A percentile compares a stretch with the other conserved stretches of the same genome.
Conservation (phyloP, 2,797 vertebrate genomes). For the Enteromius fasciolatus region DNA sequence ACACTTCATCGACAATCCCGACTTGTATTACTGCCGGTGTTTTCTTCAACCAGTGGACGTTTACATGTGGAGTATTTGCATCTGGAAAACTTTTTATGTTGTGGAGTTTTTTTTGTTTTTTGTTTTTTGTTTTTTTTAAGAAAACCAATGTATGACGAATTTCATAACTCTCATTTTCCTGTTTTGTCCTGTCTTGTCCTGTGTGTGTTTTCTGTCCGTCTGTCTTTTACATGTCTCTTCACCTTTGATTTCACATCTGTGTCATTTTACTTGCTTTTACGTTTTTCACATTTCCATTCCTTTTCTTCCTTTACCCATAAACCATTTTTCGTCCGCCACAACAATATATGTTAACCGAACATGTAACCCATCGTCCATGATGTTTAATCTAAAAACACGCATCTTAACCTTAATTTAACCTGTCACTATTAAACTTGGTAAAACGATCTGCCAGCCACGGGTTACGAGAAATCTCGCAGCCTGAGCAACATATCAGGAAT, state of each 20-base stretch:
- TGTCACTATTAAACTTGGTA: background rate
- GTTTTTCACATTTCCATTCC: conserved; percentile 11
- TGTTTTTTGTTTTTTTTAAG: too few species aligned
- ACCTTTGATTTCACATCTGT: conserved; percentile 55
- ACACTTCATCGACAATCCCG: conserved; percentile 51
- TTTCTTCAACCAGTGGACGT: conserved; percentile 74
- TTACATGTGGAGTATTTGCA: conserved; percentile 44
- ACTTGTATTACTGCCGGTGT: conserved; percentile 59
- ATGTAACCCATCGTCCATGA: conserved; percentile 11
- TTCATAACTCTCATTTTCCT: conserved; percentile 85
- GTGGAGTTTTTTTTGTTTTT: conserved; percentile 48
- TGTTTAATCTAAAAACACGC: background rate
- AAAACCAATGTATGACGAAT: conserved; percentile 70
- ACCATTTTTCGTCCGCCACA: background rate
- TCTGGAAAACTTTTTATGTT: conserved; percentile 65
- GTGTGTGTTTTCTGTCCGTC: conserved; percentile 56
- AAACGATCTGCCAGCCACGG: conserved; percentile 67
- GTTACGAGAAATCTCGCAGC: conserved; percentile 93
- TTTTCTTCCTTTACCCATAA: background rate
- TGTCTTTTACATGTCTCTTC: conserved; percentile 73
- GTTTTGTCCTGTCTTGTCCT: conserved; percentile 81
- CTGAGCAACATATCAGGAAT: conserved; percentile 91
- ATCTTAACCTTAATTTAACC: conserved; percentile 24
- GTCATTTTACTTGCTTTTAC: conserved; percentile 42
- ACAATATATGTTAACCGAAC: conserved; percentile 21